Evolutionary conservation across 2,888 invertebrate species (phyloP), one percentile per base, ranked within the genome.

Genomic region (Fragum sueziense): DNA sequence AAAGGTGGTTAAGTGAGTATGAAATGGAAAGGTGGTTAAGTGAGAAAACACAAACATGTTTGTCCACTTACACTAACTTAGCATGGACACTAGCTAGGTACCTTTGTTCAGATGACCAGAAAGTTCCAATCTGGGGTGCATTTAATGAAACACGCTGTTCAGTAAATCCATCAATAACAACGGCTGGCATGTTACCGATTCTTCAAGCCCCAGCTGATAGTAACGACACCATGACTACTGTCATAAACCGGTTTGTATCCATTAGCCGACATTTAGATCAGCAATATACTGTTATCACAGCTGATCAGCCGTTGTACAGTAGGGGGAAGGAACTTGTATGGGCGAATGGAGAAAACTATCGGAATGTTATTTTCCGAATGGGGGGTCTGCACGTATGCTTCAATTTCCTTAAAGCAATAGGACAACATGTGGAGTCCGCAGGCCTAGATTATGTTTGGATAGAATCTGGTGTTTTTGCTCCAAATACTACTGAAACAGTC

Each of bases 181-280:
- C 29, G 11, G 37, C 41, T 9, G 29, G 41, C 20, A 70, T 54
- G 65, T 25, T 62, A 31, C 79, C 67, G 20, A 79, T 79, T 31
- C 41, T 79, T 22, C 72, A 70, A 34, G 74, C 77, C 59, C 74
- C 77, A 57, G 78, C 77, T n/a, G 71, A 81, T 81, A 59, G 61
- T 4, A 71, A 61, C 65, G 68, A 81, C 47, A 81, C 80, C 20
- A 67, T 80, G 9, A 68, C 70, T 7, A 77, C 77, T 9, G 54
- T 77, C 3, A 74, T 77, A 2, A 52, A 73, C 29, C 37, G 67
- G 29, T 80, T 70, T 61, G 37, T 41, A 2, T 27, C 41, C 33
- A 80, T 80, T 17, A 41, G 51, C 29, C 37, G 37, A 27, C 47
- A 59, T 51, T 2, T 74, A 54, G 80, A 77, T 1, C 76, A 80